Evolutionary conservation across 2,113 vertebrate genomes (phyloP).

Genomic region (Cololabis saira): DNA sequence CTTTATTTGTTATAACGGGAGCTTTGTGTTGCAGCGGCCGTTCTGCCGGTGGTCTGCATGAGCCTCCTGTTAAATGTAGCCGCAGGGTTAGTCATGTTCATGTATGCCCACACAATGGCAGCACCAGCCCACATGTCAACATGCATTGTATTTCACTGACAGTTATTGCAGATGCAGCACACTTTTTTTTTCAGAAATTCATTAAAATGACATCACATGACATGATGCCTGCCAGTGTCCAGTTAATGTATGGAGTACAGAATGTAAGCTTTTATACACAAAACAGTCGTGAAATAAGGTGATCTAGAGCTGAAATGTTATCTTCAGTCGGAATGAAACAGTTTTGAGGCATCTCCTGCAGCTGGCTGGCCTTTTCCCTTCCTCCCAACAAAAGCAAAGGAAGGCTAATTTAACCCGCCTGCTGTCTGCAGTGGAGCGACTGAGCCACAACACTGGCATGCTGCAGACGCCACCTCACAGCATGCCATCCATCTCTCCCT

Average conservation of each 20-base stretch:
- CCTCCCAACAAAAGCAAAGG: constrained; percentile 41
- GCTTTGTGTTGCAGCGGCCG: background rate
- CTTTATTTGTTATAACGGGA: constrained; percentile 3
- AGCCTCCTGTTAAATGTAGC: background rate
- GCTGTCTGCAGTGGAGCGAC: constrained; percentile 67
- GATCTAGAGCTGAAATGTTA: background rate
- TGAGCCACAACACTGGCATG: constrained; percentile 69
- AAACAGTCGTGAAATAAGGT: background rate
- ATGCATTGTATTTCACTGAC: background rate
- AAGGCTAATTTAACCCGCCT: constrained; percentile 65
- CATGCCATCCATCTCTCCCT: constrained; percentile 46
- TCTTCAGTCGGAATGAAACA: constrained; percentile 5
- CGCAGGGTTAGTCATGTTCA: background rate
- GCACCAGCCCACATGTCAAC: constrained; percentile 8
- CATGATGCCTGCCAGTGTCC: no score
- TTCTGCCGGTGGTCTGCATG: no score
- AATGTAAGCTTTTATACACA: background rate
- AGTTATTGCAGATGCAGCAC: background rate
- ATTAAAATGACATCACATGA: no score
- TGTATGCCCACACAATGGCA: background rate
- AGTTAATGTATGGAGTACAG: no score
- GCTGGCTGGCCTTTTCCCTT: constrained; percentile 33
- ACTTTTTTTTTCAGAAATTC: no score
- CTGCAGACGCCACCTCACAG: constrained; percentile 74
- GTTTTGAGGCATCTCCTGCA: constrained; percentile 16